A percentile compares a stretch with the other conserved stretches of the same genome.
Conservation (phyloP, 2,797 vertebrate genomes). For the Myotis findleyi region DNA sequence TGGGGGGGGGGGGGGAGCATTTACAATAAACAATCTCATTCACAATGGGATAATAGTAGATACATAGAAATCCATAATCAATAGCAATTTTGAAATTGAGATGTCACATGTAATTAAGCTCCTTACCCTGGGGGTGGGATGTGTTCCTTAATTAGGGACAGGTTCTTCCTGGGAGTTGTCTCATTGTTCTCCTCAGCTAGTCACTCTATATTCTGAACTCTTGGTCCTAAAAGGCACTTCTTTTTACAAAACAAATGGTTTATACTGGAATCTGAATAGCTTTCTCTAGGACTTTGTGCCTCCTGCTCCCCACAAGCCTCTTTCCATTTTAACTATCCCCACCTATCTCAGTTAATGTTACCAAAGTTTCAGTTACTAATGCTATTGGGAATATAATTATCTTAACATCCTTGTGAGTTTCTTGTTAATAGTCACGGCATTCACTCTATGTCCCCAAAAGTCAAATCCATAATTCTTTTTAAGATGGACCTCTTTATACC, state of each 20-base stretch:
- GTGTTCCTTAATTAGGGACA: background rate
- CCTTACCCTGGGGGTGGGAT: background rate
- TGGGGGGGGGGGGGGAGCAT: background rate
- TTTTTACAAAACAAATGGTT: background rate
- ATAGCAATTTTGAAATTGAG: background rate
- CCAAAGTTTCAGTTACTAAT: background rate
- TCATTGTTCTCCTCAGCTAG: background rate
- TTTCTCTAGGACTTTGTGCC: background rate
- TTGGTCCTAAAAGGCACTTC: background rate
- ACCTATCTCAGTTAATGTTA: background rate
- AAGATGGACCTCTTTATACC: background rate
- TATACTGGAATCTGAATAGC: background rate
- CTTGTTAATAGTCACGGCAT: background rate
- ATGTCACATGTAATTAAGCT: background rate
- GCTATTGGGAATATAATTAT: background rate
- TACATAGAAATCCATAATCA: background rate
- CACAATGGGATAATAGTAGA: background rate
- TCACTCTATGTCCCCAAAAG: background rate
- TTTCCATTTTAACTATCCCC: conserved; percentile 13
- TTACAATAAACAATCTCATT: background rate
- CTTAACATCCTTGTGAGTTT: background rate
- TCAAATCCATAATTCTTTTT: background rate
- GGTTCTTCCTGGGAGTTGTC: background rate
- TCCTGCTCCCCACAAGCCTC: background rate
- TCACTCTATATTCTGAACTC: background rate